These are phyloP conservation scores for Xenops minutus DNA, from an alignment of 2,797 vertebrate genomes.

Conservation along the genomic window DNA sequence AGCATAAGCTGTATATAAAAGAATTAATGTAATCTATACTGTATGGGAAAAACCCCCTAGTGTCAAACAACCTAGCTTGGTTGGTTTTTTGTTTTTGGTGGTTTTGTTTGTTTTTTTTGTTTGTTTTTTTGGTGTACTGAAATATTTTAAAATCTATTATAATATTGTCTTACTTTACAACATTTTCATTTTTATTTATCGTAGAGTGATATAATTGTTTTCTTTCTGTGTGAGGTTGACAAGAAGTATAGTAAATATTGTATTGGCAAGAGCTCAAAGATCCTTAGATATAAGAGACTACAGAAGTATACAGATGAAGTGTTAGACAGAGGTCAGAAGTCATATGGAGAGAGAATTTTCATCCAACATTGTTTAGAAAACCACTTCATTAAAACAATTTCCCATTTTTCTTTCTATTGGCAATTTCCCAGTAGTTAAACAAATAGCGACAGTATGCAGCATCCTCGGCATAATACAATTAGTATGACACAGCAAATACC, in stretches of 20 bases:
- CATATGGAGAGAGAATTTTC: background rate
- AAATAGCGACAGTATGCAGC: conserved; percentile 18
- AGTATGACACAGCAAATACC: background rate
- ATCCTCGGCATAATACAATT: background rate
- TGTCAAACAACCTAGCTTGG: background rate
- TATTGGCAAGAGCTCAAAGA: background rate
- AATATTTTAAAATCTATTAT: background rate
- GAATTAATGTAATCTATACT: background rate
- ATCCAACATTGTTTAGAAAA: background rate
- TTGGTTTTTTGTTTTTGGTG: no score
- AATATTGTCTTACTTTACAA: background rate
- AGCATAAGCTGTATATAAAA: background rate
- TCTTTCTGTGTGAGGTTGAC: background rate
- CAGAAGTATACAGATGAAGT: background rate
- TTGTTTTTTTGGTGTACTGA: no score
- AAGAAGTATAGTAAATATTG: background rate
- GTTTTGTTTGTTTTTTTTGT: no score
- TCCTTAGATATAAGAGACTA: background rate
- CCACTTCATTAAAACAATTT: conserved; percentile 15
- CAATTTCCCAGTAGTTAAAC: background rate
- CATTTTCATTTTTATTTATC: background rate
- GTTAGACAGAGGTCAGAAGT: background rate
- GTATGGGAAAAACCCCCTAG: background rate
- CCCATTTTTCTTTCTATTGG: conserved; percentile 14
- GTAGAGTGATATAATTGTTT: background rate